Evolutionary conservation across 2,888 invertebrate species (phyloP), one percentile per base, ranked within the genome.

Genomic region (Machimus atricapillus): DNA sequence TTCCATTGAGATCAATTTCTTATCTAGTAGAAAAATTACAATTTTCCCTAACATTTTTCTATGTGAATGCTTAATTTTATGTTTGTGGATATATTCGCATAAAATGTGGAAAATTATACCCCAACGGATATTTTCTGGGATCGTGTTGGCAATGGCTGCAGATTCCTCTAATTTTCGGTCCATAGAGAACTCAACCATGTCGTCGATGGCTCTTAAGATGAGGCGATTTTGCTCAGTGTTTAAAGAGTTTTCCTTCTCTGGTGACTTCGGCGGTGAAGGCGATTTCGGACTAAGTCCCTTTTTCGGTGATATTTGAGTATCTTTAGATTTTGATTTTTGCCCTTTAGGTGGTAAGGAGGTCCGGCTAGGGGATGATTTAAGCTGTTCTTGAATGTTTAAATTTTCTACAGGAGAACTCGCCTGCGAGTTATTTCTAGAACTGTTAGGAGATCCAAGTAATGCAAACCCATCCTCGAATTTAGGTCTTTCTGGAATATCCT

Each of bases 1-100:
- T 19, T 94, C 93, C 23, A 93, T 88, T 5, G 93, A 92, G 87
- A 94, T 92, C 40, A 92, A 92, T 88, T 94, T 93, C 9, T 93
- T 92, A 66, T 93, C 91, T 82, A 94, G 92, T 89, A 94, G 91
- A 89, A 92, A 93, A 85, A 92, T 90, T 88, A 94, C 90, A 46
- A 93, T 91, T 87, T 93, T 93, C 4, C 93, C 92, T 87, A 94
- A 91, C 88, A 93, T 91, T 16, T 91, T 91, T 85, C 92, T 90
- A 83, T 90, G 89, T 82, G 90, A 88, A 88, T 90, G 89, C 2
- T 90, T 90, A 34, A 92, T 90, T 87, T 91, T 87, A 76, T 88
- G 88, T 89, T 91, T 91, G 91, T 92, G 92, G 89, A 92, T 91
- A 90, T 92, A 92, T 82, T 91, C 91, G 81, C 90, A 90, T 85